phyloP scores from a whole-genome alignment of 1,140 invertebrate species.

The Limonius californicus region DNA sequence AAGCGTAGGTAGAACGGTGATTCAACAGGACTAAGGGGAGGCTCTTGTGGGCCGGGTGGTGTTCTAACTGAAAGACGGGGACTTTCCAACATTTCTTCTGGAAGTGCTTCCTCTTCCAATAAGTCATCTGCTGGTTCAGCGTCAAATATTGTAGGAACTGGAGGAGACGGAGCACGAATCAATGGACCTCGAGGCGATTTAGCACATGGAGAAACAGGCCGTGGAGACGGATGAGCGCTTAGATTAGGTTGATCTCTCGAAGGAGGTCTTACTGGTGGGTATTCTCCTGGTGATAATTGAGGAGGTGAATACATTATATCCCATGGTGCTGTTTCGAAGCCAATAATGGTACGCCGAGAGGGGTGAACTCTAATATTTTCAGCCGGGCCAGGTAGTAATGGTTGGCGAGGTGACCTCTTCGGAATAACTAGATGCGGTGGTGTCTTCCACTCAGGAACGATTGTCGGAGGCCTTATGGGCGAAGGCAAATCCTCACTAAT shows the following conservation, averaged over 20 bases:
- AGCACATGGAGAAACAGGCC: too few relatives aligned
- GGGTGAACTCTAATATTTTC: background rate
- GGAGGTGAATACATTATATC: background rate
- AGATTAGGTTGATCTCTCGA: too few relatives aligned
- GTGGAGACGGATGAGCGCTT: too few relatives aligned
- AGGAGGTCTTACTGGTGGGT: too few relatives aligned
- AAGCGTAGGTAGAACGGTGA: background rate
- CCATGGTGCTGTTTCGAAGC: background rate
- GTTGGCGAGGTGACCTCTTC: background rate
- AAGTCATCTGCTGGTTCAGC: too few relatives aligned
- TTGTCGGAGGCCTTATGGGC: background rate
- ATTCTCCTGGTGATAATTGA: background rate
- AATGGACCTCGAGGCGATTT: too few relatives aligned
- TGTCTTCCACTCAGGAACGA: background rate
- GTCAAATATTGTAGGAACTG: too few relatives aligned
- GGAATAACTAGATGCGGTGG: background rate
- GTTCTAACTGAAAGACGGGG: background rate
- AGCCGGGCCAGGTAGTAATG: background rate
- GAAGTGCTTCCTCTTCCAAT: background rate
- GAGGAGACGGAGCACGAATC: too few relatives aligned
- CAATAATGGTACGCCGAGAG: background rate
- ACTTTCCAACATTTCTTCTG: too few relatives aligned
- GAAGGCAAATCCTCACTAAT: conserved; percentile 10
- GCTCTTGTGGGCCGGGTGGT: background rate
- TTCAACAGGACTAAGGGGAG: background rate